A percentile compares a stretch with the other conserved stretches of the same genome.
Conservation (phyloP, 2,113 vertebrate species). For the Dendrocopos noguchii region DNA sequence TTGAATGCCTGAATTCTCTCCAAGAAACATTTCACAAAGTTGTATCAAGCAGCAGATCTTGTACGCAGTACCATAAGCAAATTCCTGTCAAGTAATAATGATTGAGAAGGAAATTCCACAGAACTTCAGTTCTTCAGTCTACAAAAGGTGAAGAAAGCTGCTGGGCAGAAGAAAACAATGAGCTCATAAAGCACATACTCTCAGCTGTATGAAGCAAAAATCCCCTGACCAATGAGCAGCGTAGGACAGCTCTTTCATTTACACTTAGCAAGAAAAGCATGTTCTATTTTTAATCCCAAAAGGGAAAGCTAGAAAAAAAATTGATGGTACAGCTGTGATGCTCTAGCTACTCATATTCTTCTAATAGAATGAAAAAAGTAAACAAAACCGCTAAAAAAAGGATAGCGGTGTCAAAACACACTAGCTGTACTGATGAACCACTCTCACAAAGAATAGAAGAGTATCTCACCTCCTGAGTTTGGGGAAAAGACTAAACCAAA, state of each 20-base stretch:
- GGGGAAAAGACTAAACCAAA: neutral
- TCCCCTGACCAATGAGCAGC: neutral
- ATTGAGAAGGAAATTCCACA: too few relatives aligned
- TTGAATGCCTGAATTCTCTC: neutral
- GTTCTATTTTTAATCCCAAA: neutral
- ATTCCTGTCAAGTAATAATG: neutral
- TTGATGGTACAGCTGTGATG: neutral
- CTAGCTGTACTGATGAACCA: neutral
- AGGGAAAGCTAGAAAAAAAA: neutral
- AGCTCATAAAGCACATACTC: neutral
- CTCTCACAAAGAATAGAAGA: neutral
- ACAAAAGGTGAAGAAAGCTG: neutral
- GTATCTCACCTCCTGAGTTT: neutral
- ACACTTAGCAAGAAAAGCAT: neutral
- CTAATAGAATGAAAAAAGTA: neutral
- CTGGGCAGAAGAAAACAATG: neutral
- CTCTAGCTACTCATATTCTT: neutral
- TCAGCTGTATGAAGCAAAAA: neutral
- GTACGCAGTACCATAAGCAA: neutral
- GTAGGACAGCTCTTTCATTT: neutral
- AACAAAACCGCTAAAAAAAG: neutral
- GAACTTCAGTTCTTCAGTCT: too few relatives aligned
- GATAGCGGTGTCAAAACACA: accelerated
- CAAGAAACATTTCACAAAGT: neutral
- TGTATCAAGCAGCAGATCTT: neutral